phyloP scores from a whole-genome alignment of 2,113 vertebrate species.

The Cisticola juncidis region DNA sequence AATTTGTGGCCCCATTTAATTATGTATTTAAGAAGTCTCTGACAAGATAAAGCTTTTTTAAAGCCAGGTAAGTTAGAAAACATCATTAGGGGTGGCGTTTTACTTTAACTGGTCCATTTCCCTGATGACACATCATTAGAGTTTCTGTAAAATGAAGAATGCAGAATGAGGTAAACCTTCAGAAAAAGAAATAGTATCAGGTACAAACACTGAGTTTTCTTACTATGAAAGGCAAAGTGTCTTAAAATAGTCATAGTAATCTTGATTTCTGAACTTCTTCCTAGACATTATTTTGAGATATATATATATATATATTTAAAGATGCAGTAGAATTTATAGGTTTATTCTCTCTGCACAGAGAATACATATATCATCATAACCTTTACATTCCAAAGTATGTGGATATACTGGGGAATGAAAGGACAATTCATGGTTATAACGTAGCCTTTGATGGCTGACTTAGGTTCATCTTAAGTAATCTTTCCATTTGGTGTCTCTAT shows the following conservation, averaged over 20 bases:
- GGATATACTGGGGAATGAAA: background rate
- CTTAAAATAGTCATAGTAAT: background rate
- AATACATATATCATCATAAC: background rate
- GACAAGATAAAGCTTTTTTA: background rate
- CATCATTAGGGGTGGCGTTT: background rate
- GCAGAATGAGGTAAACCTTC: background rate
- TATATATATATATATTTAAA: background rate
- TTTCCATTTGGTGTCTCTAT: background rate
- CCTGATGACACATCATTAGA: background rate
- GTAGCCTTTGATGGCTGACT: background rate
- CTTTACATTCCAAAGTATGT: background rate
- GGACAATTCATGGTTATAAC: background rate
- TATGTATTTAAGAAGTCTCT: background rate
- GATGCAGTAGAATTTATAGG: background rate
- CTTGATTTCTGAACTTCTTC: background rate
- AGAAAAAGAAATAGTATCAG: background rate
- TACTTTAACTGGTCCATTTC: background rate
- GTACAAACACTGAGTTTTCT: background rate
- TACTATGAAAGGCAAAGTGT: background rate
- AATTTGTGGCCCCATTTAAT: background rate
- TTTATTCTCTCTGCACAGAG: background rate
- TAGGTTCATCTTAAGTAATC: background rate
- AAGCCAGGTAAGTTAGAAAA: background rate
- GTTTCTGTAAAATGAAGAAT: background rate
- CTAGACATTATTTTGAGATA: background rate